These are phyloP conservation scores for Trichomycterus rosablanca DNA, from an alignment of 2,113 vertebrate species.

Conservation along the genomic window DNA sequence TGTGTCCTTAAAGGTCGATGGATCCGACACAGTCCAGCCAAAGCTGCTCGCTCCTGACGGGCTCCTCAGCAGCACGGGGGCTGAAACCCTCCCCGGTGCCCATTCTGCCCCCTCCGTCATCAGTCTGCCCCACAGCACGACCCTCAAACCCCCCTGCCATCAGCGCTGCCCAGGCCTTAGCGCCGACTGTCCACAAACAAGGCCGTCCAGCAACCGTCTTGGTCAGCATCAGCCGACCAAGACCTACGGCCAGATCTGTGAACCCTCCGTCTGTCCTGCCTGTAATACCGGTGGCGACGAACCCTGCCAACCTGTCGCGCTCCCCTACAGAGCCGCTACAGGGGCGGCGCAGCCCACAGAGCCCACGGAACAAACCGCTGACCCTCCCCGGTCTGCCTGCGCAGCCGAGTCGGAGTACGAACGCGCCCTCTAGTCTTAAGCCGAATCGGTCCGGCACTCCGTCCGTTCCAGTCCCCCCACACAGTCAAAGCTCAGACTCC, in stretches of 20 bases:
- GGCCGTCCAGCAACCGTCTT: constrained; percentile 2
- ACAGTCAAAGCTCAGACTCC: constrained; percentile 46
- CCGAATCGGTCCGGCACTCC: not conserved
- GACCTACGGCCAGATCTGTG: constrained; percentile 58
- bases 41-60: constrained; percentile 41
- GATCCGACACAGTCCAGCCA: constrained; percentile 53
- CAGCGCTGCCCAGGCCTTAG: constrained; percentile 5
- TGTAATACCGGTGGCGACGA: constrained; percentile 54
- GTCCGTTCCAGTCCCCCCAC: constrained; percentile 32
- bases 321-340: constrained; percentile 49
- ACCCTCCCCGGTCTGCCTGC: constrained; percentile 27
- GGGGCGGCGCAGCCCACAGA: constrained; percentile 48
- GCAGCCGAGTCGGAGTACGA: constrained; percentile 10
- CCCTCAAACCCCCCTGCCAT: constrained; percentile 31
- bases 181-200: constrained; percentile 2
- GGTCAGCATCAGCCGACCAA: constrained; percentile 62
- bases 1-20: constrained; percentile 55
- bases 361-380: constrained; percentile 42
- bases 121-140: constrained; percentile 10
- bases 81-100: constrained; percentile 33
- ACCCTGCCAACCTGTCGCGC: constrained; percentile 29
- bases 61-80: constrained; percentile 41
- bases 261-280: constrained; percentile 59
- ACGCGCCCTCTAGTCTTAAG: constrained; percentile 37
- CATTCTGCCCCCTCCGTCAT: constrained; percentile 28